Evolutionary conservation across 2,888 invertebrate genomes (phyloP).

Genomic region (Polyploca ridens): DNA sequence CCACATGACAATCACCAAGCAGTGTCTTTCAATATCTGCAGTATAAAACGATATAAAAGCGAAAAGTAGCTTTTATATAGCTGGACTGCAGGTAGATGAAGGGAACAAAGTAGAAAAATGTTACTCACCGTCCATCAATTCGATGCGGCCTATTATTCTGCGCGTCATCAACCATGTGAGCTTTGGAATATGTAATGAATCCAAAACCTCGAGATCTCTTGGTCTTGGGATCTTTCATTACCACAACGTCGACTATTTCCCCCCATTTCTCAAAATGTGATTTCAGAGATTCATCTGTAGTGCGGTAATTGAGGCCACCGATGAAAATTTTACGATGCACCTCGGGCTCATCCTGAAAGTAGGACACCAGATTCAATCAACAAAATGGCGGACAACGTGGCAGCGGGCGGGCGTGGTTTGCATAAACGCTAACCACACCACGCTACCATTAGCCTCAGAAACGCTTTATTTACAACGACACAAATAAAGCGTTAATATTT

Average conservation of each 20-base stretch:
- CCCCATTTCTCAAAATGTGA: slow-evolving; percentile 99
- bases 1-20: slow-evolving; percentile 78
- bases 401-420: slow-evolving; percentile 38
- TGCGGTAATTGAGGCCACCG: slow-evolving; percentile 97
- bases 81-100: slow-evolving; percentile 66
- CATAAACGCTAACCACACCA: too few relatives aligned
- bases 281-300: slow-evolving; percentile 96
- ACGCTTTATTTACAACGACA: too few relatives aligned
- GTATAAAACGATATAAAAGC: slow-evolving; percentile 77
- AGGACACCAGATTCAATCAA: slow-evolving; percentile 63
- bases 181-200: slow-evolving; percentile 97
- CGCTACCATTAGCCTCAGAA: too few relatives aligned
- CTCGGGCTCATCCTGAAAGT: slow-evolving; percentile 89
- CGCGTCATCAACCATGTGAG: slow-evolving; percentile 98
- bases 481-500: too few relatives aligned
- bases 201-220: slow-evolving; percentile 98
- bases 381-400: slow-evolving; percentile 76
- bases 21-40: slow-evolving; percentile 68
- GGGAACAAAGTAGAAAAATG: neutral
- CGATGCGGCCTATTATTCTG: slow-evolving; percentile 95
- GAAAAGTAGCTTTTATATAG: slow-evolving; percentile 64
- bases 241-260: slow-evolving; percentile 97
- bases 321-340: slow-evolving; percentile 97
- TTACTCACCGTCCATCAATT: slow-evolving; percentile 91
- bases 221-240: slow-evolving; percentile 98